phyloP scores from a whole-genome alignment of 2,888 invertebrate genomes.

The Crepidodera aurea region DNA sequence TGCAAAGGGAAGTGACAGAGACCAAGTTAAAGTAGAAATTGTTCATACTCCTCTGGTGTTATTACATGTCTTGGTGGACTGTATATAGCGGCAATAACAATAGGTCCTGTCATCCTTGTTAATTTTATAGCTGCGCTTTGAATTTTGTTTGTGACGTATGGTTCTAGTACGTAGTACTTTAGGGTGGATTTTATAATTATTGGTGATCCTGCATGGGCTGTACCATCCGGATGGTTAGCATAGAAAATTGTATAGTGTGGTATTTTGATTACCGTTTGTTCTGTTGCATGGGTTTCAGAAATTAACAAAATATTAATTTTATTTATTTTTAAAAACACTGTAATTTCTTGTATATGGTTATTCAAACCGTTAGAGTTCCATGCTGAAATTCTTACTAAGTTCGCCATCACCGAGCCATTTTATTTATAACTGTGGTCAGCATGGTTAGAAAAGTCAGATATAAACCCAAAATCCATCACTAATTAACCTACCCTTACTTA shows the following conservation, averaged over 20 bases:
- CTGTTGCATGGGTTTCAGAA: background rate
- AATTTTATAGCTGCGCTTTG: background rate
- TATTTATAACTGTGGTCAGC: too few relatives aligned
- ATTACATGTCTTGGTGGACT: too few relatives aligned
- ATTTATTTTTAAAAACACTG: background rate
- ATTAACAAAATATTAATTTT: background rate
- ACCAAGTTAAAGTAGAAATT: too few relatives aligned
- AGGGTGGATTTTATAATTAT: background rate
- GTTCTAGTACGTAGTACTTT: background rate
- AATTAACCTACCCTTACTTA: too few relatives aligned
- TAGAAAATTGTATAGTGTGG: too few relatives aligned
- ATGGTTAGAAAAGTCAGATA: too few relatives aligned
- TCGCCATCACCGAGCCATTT: background rate
- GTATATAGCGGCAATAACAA: too few relatives aligned
- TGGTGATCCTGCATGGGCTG: background rate
- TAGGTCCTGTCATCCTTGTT: too few relatives aligned
- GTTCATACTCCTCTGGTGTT: too few relatives aligned
- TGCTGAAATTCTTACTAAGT: background rate
- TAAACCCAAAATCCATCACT: too few relatives aligned
- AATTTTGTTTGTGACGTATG: background rate
- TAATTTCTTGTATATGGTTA: background rate
- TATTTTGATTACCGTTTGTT: background rate
- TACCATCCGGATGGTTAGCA: background rate
- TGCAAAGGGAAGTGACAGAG: too few relatives aligned
- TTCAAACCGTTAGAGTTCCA: background rate